Conservation (phyloP, 2,797 vertebrate genomes). For the Denticeps clupeoides region DNA sequence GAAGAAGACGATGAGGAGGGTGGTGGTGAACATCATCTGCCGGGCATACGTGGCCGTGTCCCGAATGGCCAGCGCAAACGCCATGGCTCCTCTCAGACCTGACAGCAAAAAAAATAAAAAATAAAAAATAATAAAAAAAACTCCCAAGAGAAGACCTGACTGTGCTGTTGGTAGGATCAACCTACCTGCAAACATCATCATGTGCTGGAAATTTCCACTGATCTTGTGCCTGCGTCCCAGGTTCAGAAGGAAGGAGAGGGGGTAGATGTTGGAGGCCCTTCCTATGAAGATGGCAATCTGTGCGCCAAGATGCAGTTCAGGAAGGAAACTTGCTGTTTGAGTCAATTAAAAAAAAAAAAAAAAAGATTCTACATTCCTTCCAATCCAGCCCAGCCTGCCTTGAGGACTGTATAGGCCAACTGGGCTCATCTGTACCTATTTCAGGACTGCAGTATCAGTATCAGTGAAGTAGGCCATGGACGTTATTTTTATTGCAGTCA, state of each 20-base stretch:
- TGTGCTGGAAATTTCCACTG: slow-evolving; percentile 90
- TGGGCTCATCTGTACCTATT: too few relatives aligned
- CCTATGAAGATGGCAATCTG: slow-evolving; percentile 87
- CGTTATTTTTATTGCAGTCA: too few relatives aligned
- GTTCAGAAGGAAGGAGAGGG: slow-evolving; percentile 89
- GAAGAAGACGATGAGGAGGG: slow-evolving; percentile 93
- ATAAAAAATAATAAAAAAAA: too few relatives aligned
- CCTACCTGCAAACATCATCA: slow-evolving; percentile 99
- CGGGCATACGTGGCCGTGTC: slow-evolving; percentile 90
- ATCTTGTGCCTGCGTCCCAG: slow-evolving; percentile 91
- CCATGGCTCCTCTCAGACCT: slow-evolving; percentile 95
- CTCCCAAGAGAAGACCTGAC: too few relatives aligned
- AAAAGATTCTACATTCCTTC: too few relatives aligned
- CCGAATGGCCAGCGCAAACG: slow-evolving; percentile 85
- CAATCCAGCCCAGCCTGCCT: too few relatives aligned
- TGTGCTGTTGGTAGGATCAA: too few relatives aligned
- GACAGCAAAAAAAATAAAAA: too few relatives aligned
- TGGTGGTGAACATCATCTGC: slow-evolving; percentile 97
- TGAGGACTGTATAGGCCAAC: too few relatives aligned
- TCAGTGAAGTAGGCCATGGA: too few relatives aligned
- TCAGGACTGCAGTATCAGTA: too few relatives aligned
- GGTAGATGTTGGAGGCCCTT: slow-evolving; percentile 91
- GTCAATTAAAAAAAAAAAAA: too few relatives aligned
- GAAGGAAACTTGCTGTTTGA: slow-evolving; percentile 10
- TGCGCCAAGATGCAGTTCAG: slow-evolving; percentile 46